Base-by-base conservation (phyloP, 2,113 vertebrate species). In the Atrichornis clamosus region DNA sequence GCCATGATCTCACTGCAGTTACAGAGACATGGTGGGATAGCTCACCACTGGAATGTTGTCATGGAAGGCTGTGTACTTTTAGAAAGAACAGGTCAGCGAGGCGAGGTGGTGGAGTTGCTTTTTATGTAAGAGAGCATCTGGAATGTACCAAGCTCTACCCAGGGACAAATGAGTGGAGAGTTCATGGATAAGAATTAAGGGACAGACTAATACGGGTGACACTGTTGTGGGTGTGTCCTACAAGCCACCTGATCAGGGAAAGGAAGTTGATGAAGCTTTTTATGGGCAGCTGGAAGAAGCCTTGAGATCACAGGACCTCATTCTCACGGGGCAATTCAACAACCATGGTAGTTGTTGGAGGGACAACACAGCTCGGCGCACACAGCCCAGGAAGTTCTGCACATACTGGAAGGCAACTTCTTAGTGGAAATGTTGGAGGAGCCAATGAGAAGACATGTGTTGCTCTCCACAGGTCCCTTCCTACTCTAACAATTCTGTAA, bases 341-440 rank as follows among this genome's bases (percentile, higher is more conserved):
- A 39, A 37, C 14, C 33, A 13, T n/a, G 60, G 6, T 74, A n/a
- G 2, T 20, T 14, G 10, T 13, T 47, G 19, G 50, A 41, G 60
- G 24, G 10, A 56, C 5, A 28, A 13, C 0, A 0, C 13, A 7
- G 10, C 39, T 58, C 0, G 0, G 59, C 19, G 32, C 37, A 67
- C 35, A 58, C 7, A 86, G 32, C 15, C 26, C 35, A 59, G 14
- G 16, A 68, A 68, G 44, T 22, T 59, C 7, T 60, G 62, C 28
- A 55, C 15, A 46, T 28, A 69, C 23, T 41, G 69, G 60, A 85
- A 65, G 12, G 15, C 15, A 65, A 12, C 11, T 30, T 58, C 11
- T 39, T 46, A 24, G 37, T 69, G 46, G 28, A 70, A 24, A 10
- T n/a, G 20, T 13, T 24, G 35, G 26, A 35, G 5, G 13, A 67